Conservation (phyloP, 2,888 invertebrate species). For the Tiphia femorata region DNA sequence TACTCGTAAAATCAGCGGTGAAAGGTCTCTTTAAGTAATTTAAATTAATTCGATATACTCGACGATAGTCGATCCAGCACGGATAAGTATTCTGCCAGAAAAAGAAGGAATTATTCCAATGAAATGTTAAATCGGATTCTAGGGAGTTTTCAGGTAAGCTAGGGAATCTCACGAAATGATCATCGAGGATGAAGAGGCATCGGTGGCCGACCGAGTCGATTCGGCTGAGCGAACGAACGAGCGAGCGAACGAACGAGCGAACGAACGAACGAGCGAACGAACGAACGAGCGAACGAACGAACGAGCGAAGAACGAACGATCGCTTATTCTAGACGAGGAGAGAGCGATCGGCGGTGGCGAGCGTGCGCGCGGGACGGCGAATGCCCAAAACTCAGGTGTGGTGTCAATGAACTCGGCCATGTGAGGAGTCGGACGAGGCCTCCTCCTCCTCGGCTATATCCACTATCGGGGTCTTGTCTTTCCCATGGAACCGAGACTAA, state of each 20-base stretch:
- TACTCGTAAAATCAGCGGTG: too few relatives aligned
- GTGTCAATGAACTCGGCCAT: slow-evolving; percentile 68
- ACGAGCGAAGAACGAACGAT: slow-evolving; percentile 40
- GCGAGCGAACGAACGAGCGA: slow-evolving; percentile 18
- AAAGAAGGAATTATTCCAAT: too few relatives aligned
- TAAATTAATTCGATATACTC: too few relatives aligned
- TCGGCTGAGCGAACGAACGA: slow-evolving; percentile 22
- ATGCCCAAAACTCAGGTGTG: slow-evolving; percentile 66
- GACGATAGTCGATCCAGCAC: too few relatives aligned
- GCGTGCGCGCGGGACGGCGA: slow-evolving; percentile 59
- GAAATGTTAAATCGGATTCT: too few relatives aligned
- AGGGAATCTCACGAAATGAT: slow-evolving; percentile 27
- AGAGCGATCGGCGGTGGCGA: slow-evolving; percentile 41
- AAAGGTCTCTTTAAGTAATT: too few relatives aligned
- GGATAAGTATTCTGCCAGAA: too few relatives aligned
- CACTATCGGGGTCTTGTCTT: slow-evolving; percentile 69
- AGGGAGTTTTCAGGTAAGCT: slow-evolving; percentile 27
- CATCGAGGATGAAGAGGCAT: slow-evolving; percentile 23
- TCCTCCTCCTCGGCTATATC: slow-evolving; percentile 51
- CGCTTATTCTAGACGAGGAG: slow-evolving; percentile 49
- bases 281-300: slow-evolving; percentile 12
- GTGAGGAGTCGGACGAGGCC: slow-evolving; percentile 61
- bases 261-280: slow-evolving; percentile 1
- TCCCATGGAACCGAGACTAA: slow-evolving; percentile 68
- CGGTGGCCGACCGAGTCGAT: slow-evolving; percentile 33